phyloP scores from a whole-genome alignment of 1,140 invertebrate species.

The Berghia stephanieae region DNA sequence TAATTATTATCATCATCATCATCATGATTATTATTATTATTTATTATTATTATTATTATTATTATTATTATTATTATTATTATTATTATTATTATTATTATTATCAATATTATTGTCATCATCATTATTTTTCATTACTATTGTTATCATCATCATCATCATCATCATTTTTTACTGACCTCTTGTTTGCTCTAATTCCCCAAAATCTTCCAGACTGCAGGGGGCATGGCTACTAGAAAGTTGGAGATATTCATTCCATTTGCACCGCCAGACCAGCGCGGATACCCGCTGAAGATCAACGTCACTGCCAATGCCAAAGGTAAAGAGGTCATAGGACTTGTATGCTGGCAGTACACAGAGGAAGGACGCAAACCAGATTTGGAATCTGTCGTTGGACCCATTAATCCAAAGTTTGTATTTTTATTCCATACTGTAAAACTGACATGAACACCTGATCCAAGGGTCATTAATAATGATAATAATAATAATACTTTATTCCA shows the following conservation, averaged over 20 bases:
- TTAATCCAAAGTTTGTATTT: slow-evolving; percentile 18
- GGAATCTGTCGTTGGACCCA: slow-evolving; percentile 50
- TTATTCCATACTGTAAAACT: not conserved
- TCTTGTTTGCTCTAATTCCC: no score
- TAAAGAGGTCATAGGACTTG: slow-evolving; percentile 90
- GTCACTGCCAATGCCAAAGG: slow-evolving; percentile 87
- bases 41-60: no score
- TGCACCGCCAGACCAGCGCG: slow-evolving; percentile 79
- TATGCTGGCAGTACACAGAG: slow-evolving; percentile 78
- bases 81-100: no score
- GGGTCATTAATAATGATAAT: no score
- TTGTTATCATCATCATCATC: no score
- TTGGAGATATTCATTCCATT: slow-evolving; percentile 84
- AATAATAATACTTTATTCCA: no score
- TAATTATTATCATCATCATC: not conserved
- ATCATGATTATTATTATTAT: no score
- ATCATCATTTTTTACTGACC: no score
- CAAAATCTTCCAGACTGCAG: slow-evolving; percentile 75
- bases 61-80: no score
- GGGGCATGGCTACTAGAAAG: slow-evolving; percentile 79
- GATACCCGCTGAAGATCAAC: slow-evolving; percentile 86
- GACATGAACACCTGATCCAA: not conserved
- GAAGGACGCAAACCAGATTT: slow-evolving; percentile 68
- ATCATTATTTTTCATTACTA: no score
- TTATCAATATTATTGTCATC: no score